phyloP scores from a whole-genome alignment of 2,113 vertebrate species.

The Stigmatopora argus region DNA sequence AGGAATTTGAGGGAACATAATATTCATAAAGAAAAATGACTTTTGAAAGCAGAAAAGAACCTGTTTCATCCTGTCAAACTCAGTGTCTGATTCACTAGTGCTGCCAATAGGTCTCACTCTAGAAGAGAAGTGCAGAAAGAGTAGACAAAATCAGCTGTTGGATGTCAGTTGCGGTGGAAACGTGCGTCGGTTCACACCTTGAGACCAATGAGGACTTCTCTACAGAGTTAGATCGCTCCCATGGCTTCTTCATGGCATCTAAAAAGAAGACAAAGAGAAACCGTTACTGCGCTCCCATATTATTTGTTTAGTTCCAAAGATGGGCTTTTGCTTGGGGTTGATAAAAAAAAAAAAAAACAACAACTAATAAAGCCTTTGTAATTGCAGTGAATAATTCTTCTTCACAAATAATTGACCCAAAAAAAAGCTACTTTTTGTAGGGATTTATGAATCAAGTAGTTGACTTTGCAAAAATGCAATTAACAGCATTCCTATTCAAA shows the following conservation, averaged over 20 bases:
- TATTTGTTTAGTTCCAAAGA: too few species aligned
- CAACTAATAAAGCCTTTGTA: too few species aligned
- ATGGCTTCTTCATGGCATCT: slow-evolving; percentile 94
- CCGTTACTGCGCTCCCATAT: not conserved
- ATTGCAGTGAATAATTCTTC: too few species aligned
- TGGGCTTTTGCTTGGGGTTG: too few species aligned
- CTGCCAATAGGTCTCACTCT: slow-evolving; percentile 92
- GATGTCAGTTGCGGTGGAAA: not conserved
- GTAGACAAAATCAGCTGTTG: not conserved
- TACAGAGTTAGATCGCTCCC: slow-evolving; percentile 94
- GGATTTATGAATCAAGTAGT: too few species aligned
- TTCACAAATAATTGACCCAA: too few species aligned
- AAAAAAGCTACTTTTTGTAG: too few species aligned
- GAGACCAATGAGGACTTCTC: slow-evolving; percentile 90
- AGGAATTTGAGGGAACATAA: too few species aligned
- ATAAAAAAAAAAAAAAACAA: too few species aligned
- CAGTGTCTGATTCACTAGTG: slow-evolving; percentile 85
- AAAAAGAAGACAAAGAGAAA: not conserved
- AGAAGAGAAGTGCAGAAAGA: slow-evolving; percentile 19
- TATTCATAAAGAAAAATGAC: not conserved
- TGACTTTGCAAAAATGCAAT: too few species aligned
- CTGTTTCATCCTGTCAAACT: slow-evolving; percentile 98
- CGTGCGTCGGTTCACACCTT: slow-evolving; percentile 71
- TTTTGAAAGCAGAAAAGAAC: slow-evolving; percentile 57
- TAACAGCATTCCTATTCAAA: too few species aligned